Percentiles rank a stretch among this genome's conserved stretches.
These are phyloP conservation scores for Radopholus similis DNA, from an alignment of 1,140 invertebrate species.

Conservation along the genomic window DNA sequence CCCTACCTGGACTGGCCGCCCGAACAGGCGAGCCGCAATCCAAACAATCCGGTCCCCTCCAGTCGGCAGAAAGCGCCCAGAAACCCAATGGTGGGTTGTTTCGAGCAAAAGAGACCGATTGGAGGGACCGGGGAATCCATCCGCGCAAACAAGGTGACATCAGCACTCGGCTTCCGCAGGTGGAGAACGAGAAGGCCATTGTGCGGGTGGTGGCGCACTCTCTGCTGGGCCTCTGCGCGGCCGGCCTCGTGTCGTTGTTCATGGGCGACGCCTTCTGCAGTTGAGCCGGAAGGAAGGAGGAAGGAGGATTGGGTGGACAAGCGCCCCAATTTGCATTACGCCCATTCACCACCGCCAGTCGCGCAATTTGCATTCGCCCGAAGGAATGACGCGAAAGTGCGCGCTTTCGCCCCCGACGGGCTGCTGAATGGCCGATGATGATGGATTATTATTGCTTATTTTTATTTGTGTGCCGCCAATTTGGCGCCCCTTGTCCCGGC, in stretches of 20 bases:
- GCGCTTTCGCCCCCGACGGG: background rate
- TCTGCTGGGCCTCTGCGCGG: conserved; percentile 8
- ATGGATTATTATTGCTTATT: no score
- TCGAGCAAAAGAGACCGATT: no score
- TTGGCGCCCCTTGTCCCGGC: background rate
- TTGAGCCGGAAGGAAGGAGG: background rate
- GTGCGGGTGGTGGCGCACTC: conserved; percentile 14
- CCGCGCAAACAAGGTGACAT: no score
- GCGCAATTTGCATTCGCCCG: background rate
- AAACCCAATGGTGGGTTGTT: no score
- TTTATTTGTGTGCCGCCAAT: background rate
- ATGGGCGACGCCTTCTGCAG: conserved; percentile 14
- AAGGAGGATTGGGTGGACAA: no score
- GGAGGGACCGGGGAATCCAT: no score
- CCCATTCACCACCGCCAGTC: background rate
- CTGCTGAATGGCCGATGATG: background rate
- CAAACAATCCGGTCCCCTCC: no score
- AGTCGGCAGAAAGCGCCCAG: no score
- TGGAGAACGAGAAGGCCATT: conserved; percentile 22
- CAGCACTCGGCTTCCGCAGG: background rate
- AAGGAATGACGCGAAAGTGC: background rate
- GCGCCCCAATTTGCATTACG: background rate
- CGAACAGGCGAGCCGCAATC: conserved; percentile 25
- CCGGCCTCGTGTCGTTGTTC: conserved; percentile 8
- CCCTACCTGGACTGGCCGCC: conserved; percentile 33